These are phyloP conservation scores for Botia almorhae DNA, from an alignment of 2,797 vertebrate genomes.

Conservation along the genomic window DNA sequence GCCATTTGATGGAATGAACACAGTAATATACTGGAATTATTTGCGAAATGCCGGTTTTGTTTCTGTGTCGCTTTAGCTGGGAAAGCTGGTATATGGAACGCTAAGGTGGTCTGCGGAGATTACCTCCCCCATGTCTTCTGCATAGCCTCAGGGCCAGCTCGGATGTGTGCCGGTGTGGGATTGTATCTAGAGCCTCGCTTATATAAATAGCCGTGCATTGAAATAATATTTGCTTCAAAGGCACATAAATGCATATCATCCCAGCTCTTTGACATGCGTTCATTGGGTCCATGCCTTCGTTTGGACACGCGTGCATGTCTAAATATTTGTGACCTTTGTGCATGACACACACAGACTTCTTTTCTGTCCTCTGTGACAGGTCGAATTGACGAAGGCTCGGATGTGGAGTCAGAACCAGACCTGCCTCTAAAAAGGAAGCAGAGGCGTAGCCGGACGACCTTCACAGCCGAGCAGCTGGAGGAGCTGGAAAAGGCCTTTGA, in stretches of 20 bases:
- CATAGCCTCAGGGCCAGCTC: slow-evolving; percentile 62
- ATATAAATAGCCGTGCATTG: slow-evolving; percentile 64
- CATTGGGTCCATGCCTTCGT: background rate
- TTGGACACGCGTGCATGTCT: background rate
- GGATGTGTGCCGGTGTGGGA: slow-evolving; percentile 61
- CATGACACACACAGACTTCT: background rate
- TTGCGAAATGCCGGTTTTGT: slow-evolving; percentile 67
- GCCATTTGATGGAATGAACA: slow-evolving; percentile 58
- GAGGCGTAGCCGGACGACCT: slow-evolving; percentile 91
- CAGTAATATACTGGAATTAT: slow-evolving; percentile 58
- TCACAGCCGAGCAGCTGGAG: slow-evolving; percentile 94
- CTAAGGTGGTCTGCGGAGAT: slow-evolving; percentile 76
- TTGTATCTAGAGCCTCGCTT: slow-evolving; percentile 62
- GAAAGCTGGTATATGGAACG: slow-evolving; percentile 66
- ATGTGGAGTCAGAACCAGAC: slow-evolving; percentile 93
- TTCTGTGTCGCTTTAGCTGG: slow-evolving; percentile 58
- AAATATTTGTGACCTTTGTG: background rate
- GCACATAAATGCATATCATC: slow-evolving; percentile 49
- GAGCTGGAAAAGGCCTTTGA: slow-evolving; percentile 96
- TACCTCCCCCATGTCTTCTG: slow-evolving; percentile 60
- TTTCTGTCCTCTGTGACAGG: slow-evolving; percentile 59
- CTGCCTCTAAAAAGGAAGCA: slow-evolving; percentile 95
- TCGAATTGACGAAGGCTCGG: slow-evolving; percentile 90
- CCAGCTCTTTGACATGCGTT: slow-evolving; percentile 20
- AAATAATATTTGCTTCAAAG: slow-evolving; percentile 60